Evolutionary conservation across 2,113 vertebrate species (phyloP), one percentile per base, ranked within the genome.

Genomic region (Rhinopomastus cyanomelas): DNA sequence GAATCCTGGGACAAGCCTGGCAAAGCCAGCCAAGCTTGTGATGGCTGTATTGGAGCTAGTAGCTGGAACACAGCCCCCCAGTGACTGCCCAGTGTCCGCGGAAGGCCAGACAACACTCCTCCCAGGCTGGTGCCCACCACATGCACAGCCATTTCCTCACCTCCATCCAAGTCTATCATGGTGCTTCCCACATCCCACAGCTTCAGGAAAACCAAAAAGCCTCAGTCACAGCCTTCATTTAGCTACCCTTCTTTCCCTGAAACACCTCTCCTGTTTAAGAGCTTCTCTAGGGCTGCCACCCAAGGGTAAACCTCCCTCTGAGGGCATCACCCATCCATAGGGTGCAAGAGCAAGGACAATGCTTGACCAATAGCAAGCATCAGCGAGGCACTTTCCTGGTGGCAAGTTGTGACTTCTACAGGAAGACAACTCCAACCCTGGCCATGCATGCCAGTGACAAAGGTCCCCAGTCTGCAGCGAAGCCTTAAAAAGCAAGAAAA

Each of bases 141-240:
- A 3, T 3, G 13, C 64, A 1, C 12, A 52, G 64, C 49, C 1
- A 1, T 49, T 92, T 83, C 94, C 82, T 85, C 73, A 42, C n/a
- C 30, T 9, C 39, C 1, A 0, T 59, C 89, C 91, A 94, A 95
- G 72, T 93, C 94, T 92, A 84, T 94, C 91, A 77, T 52, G 2
- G 80, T 1, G 71, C 79, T 91, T 91, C 82, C 91, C 89, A 83
- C 89, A 92, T 87, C 92, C 92, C 94, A 76, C 78, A 77, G 85
- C 60, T 48, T n/a, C 87, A 89, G 94, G 93, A 95, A 94, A 92
- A 91, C 87, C 79, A 93, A 77, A 81, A 81, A 69, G 56, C 77
- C 86, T 78, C 76, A 19, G 64, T 26, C 62, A 36, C 59, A 36
- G 75, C 81, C 81, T 79, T 81, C n/a, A 39, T 79, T 44, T 59